These are phyloP conservation scores for Isaurus tuberculatus DNA, from an alignment of 92 coral and sea anemone species.

Conservation along the genomic window DNA sequence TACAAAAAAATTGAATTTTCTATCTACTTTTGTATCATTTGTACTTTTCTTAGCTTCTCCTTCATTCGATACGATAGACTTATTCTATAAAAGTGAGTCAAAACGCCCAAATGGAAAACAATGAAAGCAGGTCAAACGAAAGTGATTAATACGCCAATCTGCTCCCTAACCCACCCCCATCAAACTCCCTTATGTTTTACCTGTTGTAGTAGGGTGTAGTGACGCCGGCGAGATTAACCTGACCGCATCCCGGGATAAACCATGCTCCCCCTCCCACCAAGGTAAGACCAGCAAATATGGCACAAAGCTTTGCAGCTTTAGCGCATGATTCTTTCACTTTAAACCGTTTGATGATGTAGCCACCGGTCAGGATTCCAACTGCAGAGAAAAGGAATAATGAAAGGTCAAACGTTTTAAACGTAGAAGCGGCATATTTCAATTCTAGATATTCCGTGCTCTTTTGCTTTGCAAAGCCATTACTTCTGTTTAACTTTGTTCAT, in stretches of 20 bases:
- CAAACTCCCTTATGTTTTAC: constrained; percentile 22
- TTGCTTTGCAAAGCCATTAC: too few relatives aligned
- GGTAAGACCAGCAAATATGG: constrained; percentile 54
- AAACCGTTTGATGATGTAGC: constrained; percentile 63
- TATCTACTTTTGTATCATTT: too few relatives aligned
- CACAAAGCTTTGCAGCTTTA: constrained; percentile 76
- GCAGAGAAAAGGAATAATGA: not conserved
- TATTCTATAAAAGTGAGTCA: too few relatives aligned
- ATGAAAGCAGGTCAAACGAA: not conserved
- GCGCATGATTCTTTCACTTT: constrained; percentile 69
- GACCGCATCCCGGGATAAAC: constrained; percentile 85
- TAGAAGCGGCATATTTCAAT: too few relatives aligned
- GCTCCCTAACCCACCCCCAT: not conserved
- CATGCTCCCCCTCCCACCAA: constrained; percentile 57
- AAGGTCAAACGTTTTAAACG: too few relatives aligned
- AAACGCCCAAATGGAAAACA: not conserved
- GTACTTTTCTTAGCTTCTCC: too few relatives aligned
- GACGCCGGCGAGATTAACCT: constrained; percentile 74
- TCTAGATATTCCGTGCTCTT: too few relatives aligned
- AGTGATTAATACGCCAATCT: not conserved
- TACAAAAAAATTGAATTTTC: too few relatives aligned
- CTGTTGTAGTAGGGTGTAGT: constrained; percentile 72
- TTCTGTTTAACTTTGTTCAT: too few relatives aligned
- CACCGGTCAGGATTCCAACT: constrained; percentile 73
- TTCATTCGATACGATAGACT: too few relatives aligned